These are phyloP conservation scores for Rhaphigaster nebulosa DNA, from an alignment of 2,888 invertebrate species.

Conservation along the genomic window DNA sequence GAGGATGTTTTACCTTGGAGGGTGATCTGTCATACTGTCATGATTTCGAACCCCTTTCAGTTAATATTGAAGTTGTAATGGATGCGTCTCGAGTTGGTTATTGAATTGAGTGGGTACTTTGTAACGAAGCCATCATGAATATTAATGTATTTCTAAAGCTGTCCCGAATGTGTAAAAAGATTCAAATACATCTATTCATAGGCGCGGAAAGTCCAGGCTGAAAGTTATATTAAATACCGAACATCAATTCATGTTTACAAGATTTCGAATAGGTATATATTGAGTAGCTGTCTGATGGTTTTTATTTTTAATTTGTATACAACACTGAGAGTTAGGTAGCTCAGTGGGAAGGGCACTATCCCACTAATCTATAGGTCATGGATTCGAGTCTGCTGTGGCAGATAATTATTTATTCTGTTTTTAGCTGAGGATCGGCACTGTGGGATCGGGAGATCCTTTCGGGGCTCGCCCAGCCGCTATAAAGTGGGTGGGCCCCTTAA, in stretches of 20 bases:
- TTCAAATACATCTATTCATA: background rate
- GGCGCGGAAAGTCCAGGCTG: background rate
- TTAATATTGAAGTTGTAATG: conserved; percentile 4
- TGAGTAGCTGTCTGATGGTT: background rate
- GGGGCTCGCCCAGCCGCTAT: too few relatives aligned
- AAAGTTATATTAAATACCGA: background rate
- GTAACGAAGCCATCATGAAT: background rate
- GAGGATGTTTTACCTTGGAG: background rate
- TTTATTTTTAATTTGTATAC: background rate
- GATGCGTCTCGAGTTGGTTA: background rate
- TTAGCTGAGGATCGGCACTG: too few relatives aligned
- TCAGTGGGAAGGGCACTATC: too few relatives aligned
- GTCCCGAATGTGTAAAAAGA: background rate
- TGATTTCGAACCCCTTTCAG: background rate
- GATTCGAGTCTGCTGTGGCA: too few relatives aligned
- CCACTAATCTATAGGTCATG: too few relatives aligned
- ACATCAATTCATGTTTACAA: background rate
- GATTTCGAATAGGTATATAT: background rate
- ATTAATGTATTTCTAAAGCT: background rate
- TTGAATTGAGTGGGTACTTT: background rate
- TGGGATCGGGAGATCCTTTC: too few relatives aligned
- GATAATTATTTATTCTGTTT: too few relatives aligned
- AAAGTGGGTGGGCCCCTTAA: too few relatives aligned
- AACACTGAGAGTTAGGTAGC: too few relatives aligned
- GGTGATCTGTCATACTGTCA: background rate